These are phyloP conservation scores for Trichopria drosophilae DNA, from an alignment of 2,888 invertebrate genomes.

Conservation along the genomic window DNA sequence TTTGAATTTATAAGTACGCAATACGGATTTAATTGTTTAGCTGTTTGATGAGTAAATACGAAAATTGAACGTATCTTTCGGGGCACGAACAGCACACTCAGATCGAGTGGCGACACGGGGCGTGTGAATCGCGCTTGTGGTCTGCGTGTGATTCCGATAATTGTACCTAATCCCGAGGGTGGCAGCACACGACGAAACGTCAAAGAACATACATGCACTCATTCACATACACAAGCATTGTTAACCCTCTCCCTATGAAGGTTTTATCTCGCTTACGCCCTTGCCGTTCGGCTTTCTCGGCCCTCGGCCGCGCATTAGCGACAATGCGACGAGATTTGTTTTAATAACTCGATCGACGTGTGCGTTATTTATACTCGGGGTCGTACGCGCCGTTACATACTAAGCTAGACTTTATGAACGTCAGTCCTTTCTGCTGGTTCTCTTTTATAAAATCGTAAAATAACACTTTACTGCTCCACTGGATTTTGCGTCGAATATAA, in stretches of 20 bases:
- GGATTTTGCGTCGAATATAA: too few species aligned
- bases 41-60: too few species aligned
- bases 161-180: constrained; percentile 54
- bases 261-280: constrained; percentile 17
- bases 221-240: constrained; percentile 37
- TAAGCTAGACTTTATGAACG: too few species aligned
- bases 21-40: too few species aligned
- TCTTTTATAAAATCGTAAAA: too few species aligned
- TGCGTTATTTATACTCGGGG: constrained; percentile 22
- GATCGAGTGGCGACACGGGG: too few species aligned
- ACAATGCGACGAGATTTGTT: constrained; percentile 49
- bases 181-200: constrained; percentile 46
- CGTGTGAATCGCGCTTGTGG: too few species aligned
- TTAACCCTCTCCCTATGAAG: constrained; percentile 21
- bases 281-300: constrained; percentile 10
- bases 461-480: too few species aligned
- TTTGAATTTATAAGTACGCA: too few species aligned
- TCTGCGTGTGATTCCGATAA: constrained; percentile 53
- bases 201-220: constrained; percentile 37
- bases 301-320: constrained; percentile 18
- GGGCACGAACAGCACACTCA: too few species aligned
- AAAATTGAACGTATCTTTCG: too few species aligned
- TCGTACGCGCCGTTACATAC: constrained; percentile 7
- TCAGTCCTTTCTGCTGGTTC: too few species aligned
- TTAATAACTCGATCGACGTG: constrained; percentile 45